A percentile compares a stretch with the other conserved stretches of the same genome.
Conservation (phyloP, 2,888 invertebrate species). For the Drosophila austrosaltans region DNA sequence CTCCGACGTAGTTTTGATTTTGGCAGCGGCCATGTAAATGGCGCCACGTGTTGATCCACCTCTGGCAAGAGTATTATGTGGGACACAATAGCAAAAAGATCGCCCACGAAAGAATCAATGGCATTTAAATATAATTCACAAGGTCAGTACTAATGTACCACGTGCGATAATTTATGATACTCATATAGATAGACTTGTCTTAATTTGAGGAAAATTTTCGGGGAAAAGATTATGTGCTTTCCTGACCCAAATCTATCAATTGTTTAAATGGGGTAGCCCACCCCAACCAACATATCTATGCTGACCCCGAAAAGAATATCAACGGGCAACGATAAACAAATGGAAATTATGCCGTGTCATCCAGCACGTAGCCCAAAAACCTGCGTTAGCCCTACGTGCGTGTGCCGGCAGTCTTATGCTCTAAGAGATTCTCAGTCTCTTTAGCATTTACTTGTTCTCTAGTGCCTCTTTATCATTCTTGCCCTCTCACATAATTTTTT, state of each 20-base stretch:
- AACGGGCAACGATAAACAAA: constrained; percentile 27
- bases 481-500: background rate
- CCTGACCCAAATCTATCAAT: constrained; percentile 44
- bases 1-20: constrained; percentile 13
- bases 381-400: constrained; percentile 59
- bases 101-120: constrained; percentile 16
- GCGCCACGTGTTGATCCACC: constrained; percentile 46
- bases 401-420: constrained; percentile 15
- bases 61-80: constrained; percentile 20
- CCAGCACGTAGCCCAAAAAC: constrained; percentile 63
- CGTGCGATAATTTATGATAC: constrained; percentile 52
- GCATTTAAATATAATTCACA: constrained; percentile 10
- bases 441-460: background rate
- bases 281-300: constrained; percentile 23
- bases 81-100: constrained; percentile 28
- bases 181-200: background rate
- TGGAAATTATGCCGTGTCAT: constrained; percentile 64
- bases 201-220: constrained; percentile 26
- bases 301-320: constrained; percentile 55
- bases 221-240: background rate
- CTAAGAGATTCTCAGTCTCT: constrained; percentile 17
- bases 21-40: constrained; percentile 36
- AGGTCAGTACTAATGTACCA: constrained; percentile 32
- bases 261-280: background rate
- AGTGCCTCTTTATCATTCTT: constrained; percentile 1